Base-by-base conservation (phyloP, 2,888 invertebrate genomes). In the Xestia ashworthii region DNA sequence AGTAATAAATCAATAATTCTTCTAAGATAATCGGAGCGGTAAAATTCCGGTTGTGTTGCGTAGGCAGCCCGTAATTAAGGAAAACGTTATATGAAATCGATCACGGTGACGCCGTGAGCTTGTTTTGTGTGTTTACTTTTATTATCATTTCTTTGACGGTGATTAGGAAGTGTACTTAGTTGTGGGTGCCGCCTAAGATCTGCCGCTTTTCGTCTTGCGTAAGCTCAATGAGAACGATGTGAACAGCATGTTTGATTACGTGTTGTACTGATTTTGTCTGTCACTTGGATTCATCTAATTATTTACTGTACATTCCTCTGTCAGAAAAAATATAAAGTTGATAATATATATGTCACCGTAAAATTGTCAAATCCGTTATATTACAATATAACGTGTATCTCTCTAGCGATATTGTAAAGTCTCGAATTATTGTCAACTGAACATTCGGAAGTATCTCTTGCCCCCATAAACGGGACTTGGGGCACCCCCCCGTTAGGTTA, bases 11-110 rank as follows among this genome's bases (percentile, higher is more conserved):
- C 88, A 88, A 88, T 88, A 89, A 82, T 83, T 83, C 77, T 76
- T 68, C 83, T 86, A 78, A 89, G 88, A 89, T 88, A 89, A 89
- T 89, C 89, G 79, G 81, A 87, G 85, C 88, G 87, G 78, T 78
- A 67, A 80, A 79, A 83, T 78, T 90, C 92, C 88, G 89, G 91
- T 90, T 88, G 76, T 71, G 68, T 68, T 80, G 91, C 91, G 91
- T 91, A 91, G 91, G 91, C 84, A 86, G 85, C 22, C 46, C 41
- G 84, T 90, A 89, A 89, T 89, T 89, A 89, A 89, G 80, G 75
- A 86, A 85, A 88, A 88, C 85, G 87, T 83, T 88, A 88, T 88
- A 78, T 69, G 89, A 85, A 88, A 88, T 89, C 87, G 89, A 89
- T 89, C 89, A 89, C 78, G 50, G 75, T 82, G 89, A 89, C 88